These are phyloP conservation scores for Globia sparganii DNA, from an alignment of 2,888 invertebrate genomes.

Conservation along the genomic window DNA sequence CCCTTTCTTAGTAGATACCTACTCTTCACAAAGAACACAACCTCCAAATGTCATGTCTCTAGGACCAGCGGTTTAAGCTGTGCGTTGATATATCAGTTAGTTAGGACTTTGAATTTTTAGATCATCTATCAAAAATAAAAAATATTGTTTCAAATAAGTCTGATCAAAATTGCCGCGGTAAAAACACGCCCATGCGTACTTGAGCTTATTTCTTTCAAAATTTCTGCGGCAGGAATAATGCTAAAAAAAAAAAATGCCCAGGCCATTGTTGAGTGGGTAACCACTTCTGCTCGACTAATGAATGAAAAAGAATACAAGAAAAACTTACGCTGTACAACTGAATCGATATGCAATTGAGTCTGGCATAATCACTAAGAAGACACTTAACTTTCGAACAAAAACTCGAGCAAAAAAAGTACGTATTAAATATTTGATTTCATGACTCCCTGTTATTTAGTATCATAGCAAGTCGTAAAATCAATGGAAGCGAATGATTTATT, in stretches of 20 bases:
- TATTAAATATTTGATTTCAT: constrained; percentile 6
- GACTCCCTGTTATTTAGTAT: constrained; percentile 24
- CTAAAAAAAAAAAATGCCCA: not conserved
- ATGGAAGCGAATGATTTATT: constrained; percentile 27
- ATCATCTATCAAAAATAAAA: too few species aligned
- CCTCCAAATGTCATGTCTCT: too few species aligned
- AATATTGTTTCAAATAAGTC: too few species aligned
- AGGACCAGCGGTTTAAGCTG: too few species aligned
- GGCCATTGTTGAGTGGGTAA: not conserved
- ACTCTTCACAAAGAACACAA: too few species aligned
- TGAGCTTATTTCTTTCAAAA: not conserved
- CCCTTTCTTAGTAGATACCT: too few species aligned
- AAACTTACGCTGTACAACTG: not conserved
- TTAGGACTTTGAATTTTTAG: too few species aligned
- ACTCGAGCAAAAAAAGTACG: not conserved
- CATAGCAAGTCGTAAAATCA: constrained; percentile 37
- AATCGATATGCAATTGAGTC: constrained; percentile 32
- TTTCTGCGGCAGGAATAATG: not conserved
- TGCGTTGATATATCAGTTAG: too few species aligned
- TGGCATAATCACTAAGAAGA: constrained; percentile 29
- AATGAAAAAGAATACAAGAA: constrained; percentile 18
- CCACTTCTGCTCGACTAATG: not conserved
- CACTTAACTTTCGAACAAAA: constrained; percentile 20
- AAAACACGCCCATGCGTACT: too few species aligned
- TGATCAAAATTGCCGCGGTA: too few species aligned